These are phyloP conservation scores for Oligia fasciuncula DNA, from an alignment of 2,888 invertebrate species.

Conservation along the genomic window DNA sequence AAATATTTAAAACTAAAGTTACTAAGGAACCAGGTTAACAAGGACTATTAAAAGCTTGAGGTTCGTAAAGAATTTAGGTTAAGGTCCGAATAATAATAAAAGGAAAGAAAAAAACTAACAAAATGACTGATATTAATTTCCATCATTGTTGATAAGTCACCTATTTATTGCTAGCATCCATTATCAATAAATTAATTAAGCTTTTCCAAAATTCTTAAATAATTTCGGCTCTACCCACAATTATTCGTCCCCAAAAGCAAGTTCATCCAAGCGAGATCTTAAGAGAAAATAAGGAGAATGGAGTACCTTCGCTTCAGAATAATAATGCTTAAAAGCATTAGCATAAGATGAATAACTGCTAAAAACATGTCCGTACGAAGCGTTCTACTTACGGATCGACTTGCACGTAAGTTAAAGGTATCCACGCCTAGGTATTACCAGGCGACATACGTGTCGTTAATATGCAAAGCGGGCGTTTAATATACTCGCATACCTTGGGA, in stretches of 20 bases:
- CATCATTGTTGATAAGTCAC: neutral
- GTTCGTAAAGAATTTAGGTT: no score
- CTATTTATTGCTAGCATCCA: neutral
- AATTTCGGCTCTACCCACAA: neutral
- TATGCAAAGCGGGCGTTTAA: conserved; percentile 46
- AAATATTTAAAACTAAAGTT: no score
- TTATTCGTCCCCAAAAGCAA: neutral
- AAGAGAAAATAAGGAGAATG: neutral
- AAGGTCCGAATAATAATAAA: no score
- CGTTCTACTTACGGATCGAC: neutral
- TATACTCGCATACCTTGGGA: conserved; percentile 44
- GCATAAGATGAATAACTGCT: conserved; percentile 39
- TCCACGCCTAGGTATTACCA: conserved; percentile 12
- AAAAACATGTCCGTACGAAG: conserved; percentile 21
- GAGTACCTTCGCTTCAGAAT: neutral
- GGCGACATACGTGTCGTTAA: conserved; percentile 26
- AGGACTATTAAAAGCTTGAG: no score
- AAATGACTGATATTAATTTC: neutral
- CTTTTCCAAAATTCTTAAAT: neutral
- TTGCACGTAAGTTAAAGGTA: conserved; percentile 12
- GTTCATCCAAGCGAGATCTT: neutral
- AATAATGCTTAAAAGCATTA: conserved; percentile 33
- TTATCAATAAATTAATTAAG: neutral
- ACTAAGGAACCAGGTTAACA: no score
- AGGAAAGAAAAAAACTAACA: no score